Base-by-base conservation (phyloP, 2,797 vertebrate species). In the Nannoperca obscura region DNA sequence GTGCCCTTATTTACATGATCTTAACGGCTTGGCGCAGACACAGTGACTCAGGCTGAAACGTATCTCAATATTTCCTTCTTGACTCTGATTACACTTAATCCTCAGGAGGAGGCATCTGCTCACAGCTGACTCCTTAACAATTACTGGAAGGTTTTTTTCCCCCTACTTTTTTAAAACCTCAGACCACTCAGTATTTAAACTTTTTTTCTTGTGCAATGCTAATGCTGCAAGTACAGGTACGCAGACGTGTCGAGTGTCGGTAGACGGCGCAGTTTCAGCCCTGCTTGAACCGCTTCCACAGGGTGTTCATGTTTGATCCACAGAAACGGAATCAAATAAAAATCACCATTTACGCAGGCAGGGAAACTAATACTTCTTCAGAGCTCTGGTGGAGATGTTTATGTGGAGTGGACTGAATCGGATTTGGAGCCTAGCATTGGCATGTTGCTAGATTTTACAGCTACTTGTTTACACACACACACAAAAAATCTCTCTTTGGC, bases 131-230 rank as follows among this genome's bases (percentile, higher is more conserved):
- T 71, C 62, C 38, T 76, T 30, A 58, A 65, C 58, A 68, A 44
- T 64, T 73, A 80, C 64, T 81, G 76, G 55, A 80, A 52, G 46
- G 19, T 9, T 27, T 47, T n/a, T 59, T 27, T 20, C 19, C 46
- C 6, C 62, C 10, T 30, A 36, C 24, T 36, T 15, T 42, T 38
- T n/a, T 36, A 10, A 27, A 7, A 20, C 22, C 69, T 13, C 71
- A 80, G 46, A 78, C 83, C 81, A 57, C 72, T 85, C 76, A 68
- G 87, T 80, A 66, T 85, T 85, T 38, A 82, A 54, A 5, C 9
- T 4, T 74, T 54, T 66, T 65, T 12, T 69, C 1, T 27, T 27
- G 44, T 81, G 46, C 36, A 70, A 66, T 66, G 63, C 70, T 69
- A 13, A 66, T 6, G 49, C 73, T 74, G 67, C 36, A 27, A 17